phyloP scores from a whole-genome alignment of 1,140 invertebrate species.

The Nilaparvata lugens region DNA sequence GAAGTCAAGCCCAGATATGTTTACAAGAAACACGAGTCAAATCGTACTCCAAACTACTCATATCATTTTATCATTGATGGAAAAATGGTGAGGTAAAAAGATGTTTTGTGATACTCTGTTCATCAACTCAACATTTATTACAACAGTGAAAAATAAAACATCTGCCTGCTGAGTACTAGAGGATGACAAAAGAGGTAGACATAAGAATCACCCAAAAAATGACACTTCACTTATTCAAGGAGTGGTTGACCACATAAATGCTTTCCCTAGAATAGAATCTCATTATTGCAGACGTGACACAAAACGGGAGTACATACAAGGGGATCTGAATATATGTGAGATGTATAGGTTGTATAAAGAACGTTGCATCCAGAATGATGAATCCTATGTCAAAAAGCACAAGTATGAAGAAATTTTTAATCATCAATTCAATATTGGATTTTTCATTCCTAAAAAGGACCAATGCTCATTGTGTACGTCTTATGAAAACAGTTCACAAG shows the following conservation, averaged over 20 bases:
- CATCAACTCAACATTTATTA: too few species aligned
- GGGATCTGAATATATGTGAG: slow-evolving; percentile 7
- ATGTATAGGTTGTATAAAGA: slow-evolving; percentile 20
- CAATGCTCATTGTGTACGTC: slow-evolving; percentile 17
- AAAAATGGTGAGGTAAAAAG: too few species aligned
- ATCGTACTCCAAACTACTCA: too few species aligned
- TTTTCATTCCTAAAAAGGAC: slow-evolving; percentile 21
- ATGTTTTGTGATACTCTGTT: too few species aligned
- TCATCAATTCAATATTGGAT: slow-evolving; percentile 12
- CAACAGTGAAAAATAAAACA: too few species aligned
- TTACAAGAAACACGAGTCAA: too few species aligned
- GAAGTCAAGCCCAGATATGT: too few species aligned
- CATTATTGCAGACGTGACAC: slow-evolving; percentile 17
- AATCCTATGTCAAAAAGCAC: slow-evolving; percentile 11
- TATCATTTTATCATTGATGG: too few species aligned
- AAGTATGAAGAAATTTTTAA: slow-evolving; percentile 9
- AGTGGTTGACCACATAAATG: slow-evolving; percentile 19
- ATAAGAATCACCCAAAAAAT: slow-evolving; percentile 13
- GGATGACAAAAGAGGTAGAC: slow-evolving; percentile 14
- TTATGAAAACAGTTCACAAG: background rate
- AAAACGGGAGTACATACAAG: slow-evolving; percentile 19
- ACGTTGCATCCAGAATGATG: slow-evolving; percentile 14
- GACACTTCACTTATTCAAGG: slow-evolving; percentile 8
- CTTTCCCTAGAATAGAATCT: slow-evolving; percentile 20
- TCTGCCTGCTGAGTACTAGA: background rate